Percentiles rank a stretch among this genome's conserved stretches.
phyloP scores from a whole-genome alignment of 2,888 invertebrate species.

The Notodonta dromedarius region DNA sequence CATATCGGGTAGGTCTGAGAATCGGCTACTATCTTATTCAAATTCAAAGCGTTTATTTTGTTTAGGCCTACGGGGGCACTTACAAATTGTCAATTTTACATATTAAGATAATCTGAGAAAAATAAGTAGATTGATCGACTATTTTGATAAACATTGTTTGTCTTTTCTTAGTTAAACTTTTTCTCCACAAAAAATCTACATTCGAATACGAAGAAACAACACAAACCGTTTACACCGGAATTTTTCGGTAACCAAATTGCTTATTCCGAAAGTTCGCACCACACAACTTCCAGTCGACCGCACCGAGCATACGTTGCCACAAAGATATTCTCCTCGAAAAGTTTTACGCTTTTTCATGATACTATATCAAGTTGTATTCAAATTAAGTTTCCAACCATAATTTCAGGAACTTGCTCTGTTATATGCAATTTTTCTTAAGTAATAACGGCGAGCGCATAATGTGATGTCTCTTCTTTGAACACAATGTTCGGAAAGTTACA shows the following conservation, averaged over 20 bases:
- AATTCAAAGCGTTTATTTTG: too few species aligned
- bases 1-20: too few species aligned
- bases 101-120: too few species aligned
- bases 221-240: too few species aligned
- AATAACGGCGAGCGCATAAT: constrained; percentile 42
- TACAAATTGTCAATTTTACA: too few species aligned
- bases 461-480: constrained; percentile 24
- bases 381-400: constrained; percentile 54
- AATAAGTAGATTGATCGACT: too few species aligned
- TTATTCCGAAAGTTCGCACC: neutral
- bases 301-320: constrained; percentile 27
- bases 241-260: neutral
- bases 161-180: too few species aligned
- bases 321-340: constrained; percentile 34
- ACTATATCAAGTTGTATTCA: constrained; percentile 53
- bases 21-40: too few species aligned
- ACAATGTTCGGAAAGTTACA: constrained; percentile 18
- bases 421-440: constrained; percentile 42
- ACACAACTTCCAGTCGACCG: neutral
- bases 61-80: too few species aligned
- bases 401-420: constrained; percentile 48
- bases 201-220: too few species aligned
- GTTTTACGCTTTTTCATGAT: constrained; percentile 27
- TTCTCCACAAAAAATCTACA: too few species aligned
- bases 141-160: too few species aligned